Evolutionary conservation across 1,140 invertebrate genomes (phyloP), one percentile per base, ranked within the genome.

Genomic region (Schlechtendalia chinensis): DNA sequence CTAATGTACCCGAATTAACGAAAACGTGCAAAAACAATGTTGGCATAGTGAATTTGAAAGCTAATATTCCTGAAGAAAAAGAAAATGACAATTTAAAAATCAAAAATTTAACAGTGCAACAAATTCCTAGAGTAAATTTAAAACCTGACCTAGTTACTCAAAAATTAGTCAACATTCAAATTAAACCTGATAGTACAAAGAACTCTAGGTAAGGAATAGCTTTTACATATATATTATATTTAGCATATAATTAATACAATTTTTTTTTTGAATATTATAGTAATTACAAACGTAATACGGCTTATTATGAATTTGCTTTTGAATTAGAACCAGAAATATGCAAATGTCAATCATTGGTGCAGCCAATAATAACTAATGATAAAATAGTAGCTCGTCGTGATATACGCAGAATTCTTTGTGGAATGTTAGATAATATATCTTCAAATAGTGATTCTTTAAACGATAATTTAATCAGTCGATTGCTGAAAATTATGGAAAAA

Each of bases 131-230:
- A 4, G 10, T 77, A 11, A 11, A 59, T 77, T 17, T 77, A 39
- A 77, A 77, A 59, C 54, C 72, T 24, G 72, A 77, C 11, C 17
- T 77, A 27, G n/a, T 58, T 24, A 77, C 54, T 39, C 53, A 77
- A 45, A 77, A 77, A 58, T 59, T 77, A 77, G 14, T 19, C 11
- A 58, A 77, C 12, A 45, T 77, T 58, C 72, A 59, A 77, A 77
- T 77, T 24, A 45, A 59, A 45, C 54, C 72, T 14, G n/a, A 45
- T 45, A 22, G 24, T 47, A 75, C 39, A 39, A 45, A 77, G 16
- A 22, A 8, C 10, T 59, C 24, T 59, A 1, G 17, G 72, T 77
- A 77, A 75, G 14, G 0, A 75, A 39, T 72, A 72, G 8, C 32
- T 39, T 3, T 39, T 39, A 39, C 32, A 39, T 39, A 4, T 39